Evolutionary conservation across 2,113 vertebrate genomes (phyloP).

Genomic region (Perognathus longimembris): DNA sequence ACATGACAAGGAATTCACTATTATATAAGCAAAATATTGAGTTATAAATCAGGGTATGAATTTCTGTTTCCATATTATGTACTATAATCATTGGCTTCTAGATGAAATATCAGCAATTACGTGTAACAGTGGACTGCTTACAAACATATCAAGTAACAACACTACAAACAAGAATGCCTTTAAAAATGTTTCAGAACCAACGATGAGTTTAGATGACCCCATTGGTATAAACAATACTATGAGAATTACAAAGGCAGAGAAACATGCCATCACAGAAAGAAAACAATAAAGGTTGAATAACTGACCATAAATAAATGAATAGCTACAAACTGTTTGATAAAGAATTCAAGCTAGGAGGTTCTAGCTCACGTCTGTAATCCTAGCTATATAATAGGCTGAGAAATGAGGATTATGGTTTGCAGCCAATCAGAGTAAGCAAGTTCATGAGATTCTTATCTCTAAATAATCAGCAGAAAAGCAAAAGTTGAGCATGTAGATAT

Average conservation of each 20-base stretch:
- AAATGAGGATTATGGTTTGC: too few relatives aligned
- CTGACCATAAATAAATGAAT: neutral
- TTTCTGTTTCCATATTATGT: neutral
- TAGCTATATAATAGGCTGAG: too few relatives aligned
- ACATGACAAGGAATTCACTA: slow-evolving; percentile 18
- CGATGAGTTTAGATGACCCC: neutral
- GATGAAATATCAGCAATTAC: neutral
- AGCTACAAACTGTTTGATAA: neutral
- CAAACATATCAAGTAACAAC: neutral
- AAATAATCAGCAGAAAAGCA: too few relatives aligned
- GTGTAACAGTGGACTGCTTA: neutral
- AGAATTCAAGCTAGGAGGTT: neutral
- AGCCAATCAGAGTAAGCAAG: too few relatives aligned
- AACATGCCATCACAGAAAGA: too few relatives aligned
- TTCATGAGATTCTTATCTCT: too few relatives aligned
- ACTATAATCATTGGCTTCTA: neutral
- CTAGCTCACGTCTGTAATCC: too few relatives aligned
- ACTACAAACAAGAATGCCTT: neutral
- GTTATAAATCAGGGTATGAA: neutral
- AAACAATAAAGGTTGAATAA: neutral
- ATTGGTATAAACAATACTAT: neutral
- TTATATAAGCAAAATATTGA: neutral
- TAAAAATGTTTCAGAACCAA: neutral
- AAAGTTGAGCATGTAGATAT: neutral
- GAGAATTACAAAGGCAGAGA: neutral